Evolutionary conservation across 2,113 vertebrate genomes (phyloP).

Genomic region (Ameiurus melas): DNA sequence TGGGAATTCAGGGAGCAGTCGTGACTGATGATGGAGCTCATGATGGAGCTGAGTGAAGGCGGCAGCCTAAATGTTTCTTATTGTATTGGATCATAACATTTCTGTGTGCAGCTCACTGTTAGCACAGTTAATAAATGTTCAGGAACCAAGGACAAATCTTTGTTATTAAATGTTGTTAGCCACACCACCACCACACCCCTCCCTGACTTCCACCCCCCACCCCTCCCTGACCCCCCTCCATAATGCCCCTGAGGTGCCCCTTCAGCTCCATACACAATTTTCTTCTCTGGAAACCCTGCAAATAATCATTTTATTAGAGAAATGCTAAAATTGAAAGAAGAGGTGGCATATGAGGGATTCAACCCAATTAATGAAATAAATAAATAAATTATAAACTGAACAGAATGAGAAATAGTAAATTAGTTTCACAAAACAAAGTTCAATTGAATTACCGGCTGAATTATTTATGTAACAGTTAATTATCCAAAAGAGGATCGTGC

Average conservation of each 20-base stretch:
- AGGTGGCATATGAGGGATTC: neutral
- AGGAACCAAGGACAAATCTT: neutral
- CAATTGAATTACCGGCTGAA: neutral
- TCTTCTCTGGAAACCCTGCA: neutral
- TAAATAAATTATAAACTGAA: neutral
- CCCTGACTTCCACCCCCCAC: no score
- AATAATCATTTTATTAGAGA: neutral
- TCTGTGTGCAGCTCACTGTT: neutral
- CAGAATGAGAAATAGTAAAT: neutral
- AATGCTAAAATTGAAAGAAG: neutral
- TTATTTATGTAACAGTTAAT: conserved; percentile 13
- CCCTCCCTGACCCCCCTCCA: neutral
- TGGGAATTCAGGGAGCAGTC: no score
- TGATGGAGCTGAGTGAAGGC: no score
- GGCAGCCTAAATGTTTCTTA: no score
- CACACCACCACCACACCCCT: no score
- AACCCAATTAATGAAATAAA: conserved; percentile 8
- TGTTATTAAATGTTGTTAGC: neutral
- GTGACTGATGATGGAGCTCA: neutral
- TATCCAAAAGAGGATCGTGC: neutral
- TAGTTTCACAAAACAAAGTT: conserved; percentile 10
- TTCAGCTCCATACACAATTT: neutral
- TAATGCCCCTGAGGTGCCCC: neutral
- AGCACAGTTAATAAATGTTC: neutral
- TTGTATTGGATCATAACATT: neutral